Conservation (phyloP, 1,140 invertebrate species). For the Drosophila baimaii region DNA sequence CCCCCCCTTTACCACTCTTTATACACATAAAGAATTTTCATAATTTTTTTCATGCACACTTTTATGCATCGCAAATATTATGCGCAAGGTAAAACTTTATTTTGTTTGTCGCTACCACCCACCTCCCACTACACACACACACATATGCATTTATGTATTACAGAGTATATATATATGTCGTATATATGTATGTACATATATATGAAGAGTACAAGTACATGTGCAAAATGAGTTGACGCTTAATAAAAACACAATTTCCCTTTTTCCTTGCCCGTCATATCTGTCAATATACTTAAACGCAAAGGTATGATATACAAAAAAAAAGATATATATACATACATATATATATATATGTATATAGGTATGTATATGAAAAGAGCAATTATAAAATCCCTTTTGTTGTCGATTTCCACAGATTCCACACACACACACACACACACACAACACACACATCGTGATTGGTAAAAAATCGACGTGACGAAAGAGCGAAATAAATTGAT, state of each 20-base stretch:
- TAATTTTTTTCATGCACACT: constrained; percentile 38
- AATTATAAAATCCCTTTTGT: constrained; percentile 52
- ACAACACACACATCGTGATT: constrained; percentile 17
- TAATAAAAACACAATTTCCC: constrained; percentile 35
- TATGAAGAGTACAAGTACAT: not conserved
- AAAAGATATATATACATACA: not conserved
- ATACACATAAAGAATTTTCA: constrained; percentile 47
- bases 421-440: not conserved
- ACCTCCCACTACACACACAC: too few species aligned
- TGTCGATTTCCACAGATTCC: constrained; percentile 39
- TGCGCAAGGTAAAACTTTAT: constrained; percentile 48
- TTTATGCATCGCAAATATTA: constrained; percentile 46
- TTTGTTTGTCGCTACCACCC: constrained; percentile 26
- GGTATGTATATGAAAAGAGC: constrained; percentile 29
- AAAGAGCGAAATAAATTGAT: constrained; percentile 48
- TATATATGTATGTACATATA: not conserved
- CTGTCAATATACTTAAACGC: constrained; percentile 47
- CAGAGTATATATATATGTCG: not conserved
- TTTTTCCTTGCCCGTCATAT: not conserved
- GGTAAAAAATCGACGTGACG: constrained; percentile 34
- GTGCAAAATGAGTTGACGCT: constrained; percentile 33
- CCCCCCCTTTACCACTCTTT: not conserved
- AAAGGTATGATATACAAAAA: not conserved
- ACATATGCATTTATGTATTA: constrained; percentile 18
- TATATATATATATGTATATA: not conserved